phyloP scores from a whole-genome alignment of 2,888 invertebrate genomes.

The Augiades crinisus region DNA sequence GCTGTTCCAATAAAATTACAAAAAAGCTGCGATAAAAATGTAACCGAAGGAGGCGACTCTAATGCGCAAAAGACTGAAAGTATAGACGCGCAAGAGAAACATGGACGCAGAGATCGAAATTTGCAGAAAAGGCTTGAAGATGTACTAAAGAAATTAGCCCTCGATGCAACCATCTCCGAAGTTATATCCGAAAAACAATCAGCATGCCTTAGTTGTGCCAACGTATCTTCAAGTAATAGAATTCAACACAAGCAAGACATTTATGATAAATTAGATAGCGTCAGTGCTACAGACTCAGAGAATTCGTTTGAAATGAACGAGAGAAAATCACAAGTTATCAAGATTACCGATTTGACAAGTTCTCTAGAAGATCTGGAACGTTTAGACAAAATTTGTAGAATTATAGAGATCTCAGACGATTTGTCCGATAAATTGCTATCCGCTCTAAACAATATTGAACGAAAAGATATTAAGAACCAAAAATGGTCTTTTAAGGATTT shows the following conservation, averaged over 20 bases:
- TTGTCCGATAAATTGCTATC: conserved; percentile 65
- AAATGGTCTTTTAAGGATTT: conserved; percentile 72
- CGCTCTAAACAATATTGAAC: conserved; percentile 40
- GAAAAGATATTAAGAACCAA: conserved; percentile 34
- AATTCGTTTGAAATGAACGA: conserved; percentile 60
- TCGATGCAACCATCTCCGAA: conserved; percentile 10
- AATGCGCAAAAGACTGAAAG: background rate
- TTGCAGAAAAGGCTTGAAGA: conserved; percentile 26
- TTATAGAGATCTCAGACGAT: conserved; percentile 75
- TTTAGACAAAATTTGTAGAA: conserved; percentile 68
- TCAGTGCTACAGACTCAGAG: conserved; percentile 59
- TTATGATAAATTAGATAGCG: conserved; percentile 69
- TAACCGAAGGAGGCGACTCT: background rate
- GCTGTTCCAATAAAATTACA: no score
- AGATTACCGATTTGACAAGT: conserved; percentile 59
- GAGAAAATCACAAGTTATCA: conserved; percentile 62
- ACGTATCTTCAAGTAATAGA: conserved; percentile 38
- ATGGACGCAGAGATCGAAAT: background rate
- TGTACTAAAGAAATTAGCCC: conserved; percentile 25
- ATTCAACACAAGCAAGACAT: conserved; percentile 48
- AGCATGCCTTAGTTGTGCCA: conserved; percentile 34
- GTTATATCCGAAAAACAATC: conserved; percentile 33
- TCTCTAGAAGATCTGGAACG: conserved; percentile 63
- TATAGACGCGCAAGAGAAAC: background rate
- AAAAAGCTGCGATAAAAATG: background rate